Conservation (phyloP, 2,113 vertebrate genomes). For the Numida meleagris region DNA sequence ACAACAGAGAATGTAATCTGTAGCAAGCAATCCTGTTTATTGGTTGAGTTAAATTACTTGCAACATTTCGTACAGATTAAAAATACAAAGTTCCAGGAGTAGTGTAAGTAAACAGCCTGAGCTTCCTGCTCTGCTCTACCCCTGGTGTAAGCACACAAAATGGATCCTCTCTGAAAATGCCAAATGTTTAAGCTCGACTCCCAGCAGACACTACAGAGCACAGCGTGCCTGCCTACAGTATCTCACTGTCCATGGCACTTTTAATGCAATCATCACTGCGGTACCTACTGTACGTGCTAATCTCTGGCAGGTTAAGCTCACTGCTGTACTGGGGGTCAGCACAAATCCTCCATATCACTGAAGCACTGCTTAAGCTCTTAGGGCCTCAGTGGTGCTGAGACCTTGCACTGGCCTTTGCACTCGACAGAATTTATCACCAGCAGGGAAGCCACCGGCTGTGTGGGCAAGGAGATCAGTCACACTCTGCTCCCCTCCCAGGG, state of each 20-base stretch:
- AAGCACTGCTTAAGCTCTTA: not conserved
- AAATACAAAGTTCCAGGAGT: not conserved
- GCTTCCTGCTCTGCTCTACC: not conserved
- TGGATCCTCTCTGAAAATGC: slow-evolving; percentile 2
- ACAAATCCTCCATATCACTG: not conserved
- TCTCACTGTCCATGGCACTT: accelerated
- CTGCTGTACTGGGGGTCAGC: not conserved
- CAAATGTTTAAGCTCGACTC: not conserved
- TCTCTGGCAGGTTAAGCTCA: not conserved
- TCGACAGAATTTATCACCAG: not conserved
- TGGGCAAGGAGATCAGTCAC: not conserved
- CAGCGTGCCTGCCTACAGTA: not conserved
- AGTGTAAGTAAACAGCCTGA: not conserved
- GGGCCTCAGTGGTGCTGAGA: not conserved
- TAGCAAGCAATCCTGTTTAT: not conserved
- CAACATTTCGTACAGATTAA: slow-evolving; percentile 14
- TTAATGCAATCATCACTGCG: accelerated
- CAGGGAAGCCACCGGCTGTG: not conserved
- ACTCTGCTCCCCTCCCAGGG: not conserved
- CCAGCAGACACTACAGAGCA: not conserved
- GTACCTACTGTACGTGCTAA: not conserved
- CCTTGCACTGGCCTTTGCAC: not conserved
- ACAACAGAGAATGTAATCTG: not conserved
- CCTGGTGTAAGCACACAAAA: not conserved
- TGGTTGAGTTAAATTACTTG: not conserved